These are phyloP conservation scores for Microtus obscurus DNA, from an alignment of 2,797 vertebrate species.

Conservation along the genomic window DNA sequence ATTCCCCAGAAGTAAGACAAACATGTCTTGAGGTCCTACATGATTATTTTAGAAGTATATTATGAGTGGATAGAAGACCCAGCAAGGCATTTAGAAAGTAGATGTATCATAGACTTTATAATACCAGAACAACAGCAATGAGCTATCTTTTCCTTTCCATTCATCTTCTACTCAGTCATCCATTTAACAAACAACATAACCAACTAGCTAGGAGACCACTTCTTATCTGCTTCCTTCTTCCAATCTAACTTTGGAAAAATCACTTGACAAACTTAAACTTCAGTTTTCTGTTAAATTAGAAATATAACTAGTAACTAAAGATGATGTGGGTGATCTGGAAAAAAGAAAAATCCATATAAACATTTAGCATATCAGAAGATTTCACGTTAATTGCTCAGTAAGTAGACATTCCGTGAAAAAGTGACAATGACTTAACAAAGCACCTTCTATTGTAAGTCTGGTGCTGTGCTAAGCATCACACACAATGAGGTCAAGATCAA, in stretches of 20 bases:
- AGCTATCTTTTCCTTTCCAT: background rate
- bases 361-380: background rate
- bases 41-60: conserved; percentile 58
- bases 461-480: background rate
- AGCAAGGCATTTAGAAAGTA: background rate
- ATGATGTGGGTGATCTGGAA: background rate
- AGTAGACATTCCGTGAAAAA: background rate
- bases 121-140: background rate
- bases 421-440: background rate
- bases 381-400: background rate
- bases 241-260: background rate
- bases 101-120: background rate
- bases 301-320: background rate
- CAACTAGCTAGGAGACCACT: background rate
- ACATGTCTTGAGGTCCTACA: background rate
- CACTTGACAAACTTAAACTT: background rate
- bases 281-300: conserved; percentile 9
- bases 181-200: background rate
- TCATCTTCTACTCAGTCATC: background rate
- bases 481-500: background rate
- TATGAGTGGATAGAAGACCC: background rate
- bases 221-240: background rate
- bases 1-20: background rate
- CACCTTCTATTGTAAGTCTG: background rate
- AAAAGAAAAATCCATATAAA: background rate